phyloP scores from a whole-genome alignment of 2,888 invertebrate species.

The Mactromeris polynyma region DNA sequence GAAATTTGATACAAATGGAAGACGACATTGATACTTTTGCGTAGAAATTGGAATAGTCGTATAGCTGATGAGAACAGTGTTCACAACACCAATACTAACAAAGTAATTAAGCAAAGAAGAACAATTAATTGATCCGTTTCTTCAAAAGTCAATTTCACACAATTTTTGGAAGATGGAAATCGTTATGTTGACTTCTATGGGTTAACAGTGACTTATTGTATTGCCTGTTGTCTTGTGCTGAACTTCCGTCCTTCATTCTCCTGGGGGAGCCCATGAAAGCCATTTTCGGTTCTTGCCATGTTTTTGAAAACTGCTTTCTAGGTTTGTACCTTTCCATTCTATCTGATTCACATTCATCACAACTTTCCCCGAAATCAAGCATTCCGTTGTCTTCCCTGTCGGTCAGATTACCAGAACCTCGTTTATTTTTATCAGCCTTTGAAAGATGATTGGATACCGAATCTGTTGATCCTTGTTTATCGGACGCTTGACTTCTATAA shows the following conservation, averaged over 20 bases:
- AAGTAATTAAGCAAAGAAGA: too few relatives aligned
- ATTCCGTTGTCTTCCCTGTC: not conserved
- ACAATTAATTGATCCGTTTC: too few relatives aligned
- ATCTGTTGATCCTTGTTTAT: not conserved
- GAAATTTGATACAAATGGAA: too few relatives aligned
- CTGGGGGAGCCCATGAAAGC: not conserved
- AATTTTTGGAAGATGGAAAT: not conserved
- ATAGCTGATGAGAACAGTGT: too few relatives aligned
- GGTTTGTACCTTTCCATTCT: not conserved
- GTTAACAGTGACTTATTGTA: not conserved
- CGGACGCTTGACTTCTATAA: slow-evolving; percentile 17
- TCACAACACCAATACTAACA: too few relatives aligned
- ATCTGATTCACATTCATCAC: slow-evolving; percentile 23
- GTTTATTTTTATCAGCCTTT: not conserved
- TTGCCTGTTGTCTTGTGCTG: not conserved
- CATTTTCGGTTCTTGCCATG: slow-evolving; percentile 17
- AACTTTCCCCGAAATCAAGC: not conserved
- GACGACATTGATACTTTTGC: too few relatives aligned
- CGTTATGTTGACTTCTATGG: not conserved
- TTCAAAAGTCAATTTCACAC: not conserved
- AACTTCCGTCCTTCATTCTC: not conserved
- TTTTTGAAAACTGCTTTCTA: slow-evolving; percentile 5
- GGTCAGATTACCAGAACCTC: not conserved
- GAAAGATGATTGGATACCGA: not conserved
- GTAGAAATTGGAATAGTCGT: too few relatives aligned